Evolutionary conservation across 2,113 vertebrate species (phyloP).

Genomic region (Phycodurus eques): DNA sequence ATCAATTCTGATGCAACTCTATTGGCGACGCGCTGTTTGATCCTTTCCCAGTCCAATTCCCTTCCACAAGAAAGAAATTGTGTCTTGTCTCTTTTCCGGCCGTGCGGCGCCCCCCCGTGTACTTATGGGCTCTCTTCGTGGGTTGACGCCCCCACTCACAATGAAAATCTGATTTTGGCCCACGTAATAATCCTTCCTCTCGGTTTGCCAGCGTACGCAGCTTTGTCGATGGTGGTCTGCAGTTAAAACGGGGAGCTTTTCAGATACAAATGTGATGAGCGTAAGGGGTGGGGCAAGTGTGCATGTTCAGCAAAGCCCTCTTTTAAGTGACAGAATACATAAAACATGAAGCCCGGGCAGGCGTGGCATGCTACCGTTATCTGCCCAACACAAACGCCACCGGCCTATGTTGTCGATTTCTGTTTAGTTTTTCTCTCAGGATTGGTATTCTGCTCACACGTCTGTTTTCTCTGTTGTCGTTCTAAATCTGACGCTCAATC

Average conservation of each 20-base stretch:
- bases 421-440: conserved; percentile 3
- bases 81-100: not conserved
- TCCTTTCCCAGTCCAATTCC: not conserved
- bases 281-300: not conserved
- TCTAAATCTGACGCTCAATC: not conserved
- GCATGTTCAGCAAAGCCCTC: conserved; percentile 3
- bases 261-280: not conserved
- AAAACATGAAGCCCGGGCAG: conserved; percentile 32
- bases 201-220: too few relatives aligned
- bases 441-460: conserved; percentile 15
- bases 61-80: not conserved
- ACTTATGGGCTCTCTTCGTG: not conserved
- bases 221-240: not conserved
- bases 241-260: not conserved
- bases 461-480: not conserved
- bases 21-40: not conserved
- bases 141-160: too few relatives aligned
- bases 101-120: not conserved
- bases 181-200: not conserved
- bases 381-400: conserved; percentile 4
- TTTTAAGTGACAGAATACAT: conserved; percentile 22
- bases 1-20: not conserved
- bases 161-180: not conserved
- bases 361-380: conserved; percentile 2
- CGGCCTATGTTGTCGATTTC: conserved; percentile 3